Base-by-base conservation (phyloP, 1,140 invertebrate genomes). In the Platyura marginata region DNA sequence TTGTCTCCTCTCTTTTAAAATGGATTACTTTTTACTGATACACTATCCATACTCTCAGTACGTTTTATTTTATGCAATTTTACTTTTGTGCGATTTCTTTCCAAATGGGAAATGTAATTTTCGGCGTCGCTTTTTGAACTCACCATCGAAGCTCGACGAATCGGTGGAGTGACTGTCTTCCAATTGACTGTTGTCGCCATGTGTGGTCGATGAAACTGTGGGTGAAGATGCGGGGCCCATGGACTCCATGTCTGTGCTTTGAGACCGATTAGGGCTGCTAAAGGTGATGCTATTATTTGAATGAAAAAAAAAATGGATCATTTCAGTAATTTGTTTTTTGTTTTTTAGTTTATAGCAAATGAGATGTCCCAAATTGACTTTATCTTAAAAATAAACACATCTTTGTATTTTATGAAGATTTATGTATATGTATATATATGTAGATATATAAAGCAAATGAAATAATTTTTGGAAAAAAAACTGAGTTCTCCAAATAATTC, bases 191-290 rank as follows among this genome's bases (percentile, higher is more conserved):
- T 18, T 23, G 13, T 46, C 40, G n/a, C 45, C 41, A 2, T 13
- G n/a, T n/a, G 11, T 10, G 11, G 19, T 29, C 43, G 38, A 50
- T 42, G 22, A 45, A 33, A 23, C 38, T 15, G 15, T 13, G 33
- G 33, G 34, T 9, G 44, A 21, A 45, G 47, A 49, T 22, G 41
- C 32, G 20, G 33, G 45, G 11, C 44, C 43, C 21, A 65, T 61
- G 37, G 65, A 50, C 21, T 61, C 65, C 32, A 67, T 65, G 32
- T 70, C 66, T 20, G 68, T 69, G 25, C 61, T 53, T 3, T 66
- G 69, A 38, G 36, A 18, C 36, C 36, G 1, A 59, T 47, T 47
- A 56, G 56, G 13, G 29, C 29, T 10, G 42, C 29, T 22, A 59
- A 52, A 45, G 57, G 52, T n/a, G 55, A 54, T 21, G 34, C 22